Evolutionary conservation across 2,797 vertebrate species (phyloP), one percentile per base, ranked within the genome.

Genomic region (Chromis chromis): DNA sequence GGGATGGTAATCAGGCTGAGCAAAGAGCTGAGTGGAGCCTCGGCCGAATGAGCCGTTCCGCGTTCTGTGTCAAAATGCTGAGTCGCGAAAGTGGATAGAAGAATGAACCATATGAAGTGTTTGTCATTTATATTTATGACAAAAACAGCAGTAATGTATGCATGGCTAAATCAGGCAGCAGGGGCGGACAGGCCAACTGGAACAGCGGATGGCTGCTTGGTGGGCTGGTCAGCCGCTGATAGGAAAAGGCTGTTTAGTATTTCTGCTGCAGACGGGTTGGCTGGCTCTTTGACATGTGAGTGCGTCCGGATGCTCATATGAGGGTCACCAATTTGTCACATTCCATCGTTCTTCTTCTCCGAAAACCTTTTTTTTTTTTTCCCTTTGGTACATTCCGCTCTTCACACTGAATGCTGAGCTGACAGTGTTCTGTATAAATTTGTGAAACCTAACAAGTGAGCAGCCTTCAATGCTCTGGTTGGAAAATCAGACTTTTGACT

Each of bases 341-440:
- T 66, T 24, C 28, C 10, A 48, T 60, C 42, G 48, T 16, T 21
- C 44, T 63, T 50, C 39, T 24, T 33, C 39, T 24, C 40, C 22
- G 7, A 6, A 55, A 52, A 16, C 24, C 24, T 31, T 64, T 59
- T 53, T 55, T 21, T 5, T 4, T 21, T 27, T n/a, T n/a, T n/a
- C n/a, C n/a, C n/a, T 59, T 74, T 33, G 17, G 52, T 65, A 48
- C 31, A 28, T 55, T 70, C 48, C 60, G 69, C 63, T 69, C 54
- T 80, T 78, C 58, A 67, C 27, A 28, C 52, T 72, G 76, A 81
- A 68, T 76, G 58, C 76, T 70, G 63, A 82, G 70, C 50, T 69
- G 73, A 79, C 73, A 78, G 53, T 48, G 56, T 62, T 64, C 64
- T 82, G 65, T 66, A 88, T 84, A 83, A 56, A 76, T 84, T 42